phyloP scores from a whole-genome alignment of 2,888 invertebrate genomes.

The Lypha dubia region DNA sequence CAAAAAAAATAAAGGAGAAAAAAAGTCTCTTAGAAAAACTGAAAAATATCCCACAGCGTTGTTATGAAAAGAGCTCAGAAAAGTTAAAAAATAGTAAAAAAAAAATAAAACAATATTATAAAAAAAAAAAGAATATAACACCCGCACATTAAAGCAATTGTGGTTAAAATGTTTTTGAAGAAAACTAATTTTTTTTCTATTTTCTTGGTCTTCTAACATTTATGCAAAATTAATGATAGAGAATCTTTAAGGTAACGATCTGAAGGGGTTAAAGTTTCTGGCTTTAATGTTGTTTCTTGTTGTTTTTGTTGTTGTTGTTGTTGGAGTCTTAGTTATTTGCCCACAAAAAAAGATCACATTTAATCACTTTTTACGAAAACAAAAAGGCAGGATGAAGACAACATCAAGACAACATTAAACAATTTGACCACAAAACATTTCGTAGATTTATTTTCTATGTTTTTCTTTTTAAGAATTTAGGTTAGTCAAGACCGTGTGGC shows the following conservation, averaged over 20 bases:
- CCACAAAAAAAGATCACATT: slow-evolving; percentile 47
- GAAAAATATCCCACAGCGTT: slow-evolving; percentile 66
- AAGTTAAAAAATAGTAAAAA: slow-evolving; percentile 9
- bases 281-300: slow-evolving; percentile 42
- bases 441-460: slow-evolving; percentile 3
- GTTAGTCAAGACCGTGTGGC: slow-evolving; percentile 56
- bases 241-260: slow-evolving; percentile 66
- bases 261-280: slow-evolving; percentile 66
- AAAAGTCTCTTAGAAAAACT: slow-evolving; percentile 3
- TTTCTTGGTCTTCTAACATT: slow-evolving; percentile 59
- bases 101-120: slow-evolving; percentile 32
- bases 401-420: slow-evolving; percentile 22
- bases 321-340: slow-evolving; percentile 21
- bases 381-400: slow-evolving; percentile 29
- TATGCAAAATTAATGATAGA: slow-evolving; percentile 71
- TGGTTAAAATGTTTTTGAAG: slow-evolving; percentile 49
- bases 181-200: slow-evolving; percentile 15
- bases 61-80: slow-evolving; percentile 52
- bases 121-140: slow-evolving; percentile 61
- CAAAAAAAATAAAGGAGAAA: no score
- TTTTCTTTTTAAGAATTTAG: slow-evolving; percentile 40
- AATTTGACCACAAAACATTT: slow-evolving; percentile 58
- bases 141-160: slow-evolving; percentile 64
- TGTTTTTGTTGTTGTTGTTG: slow-evolving; percentile 41
- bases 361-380: slow-evolving; percentile 60